phyloP scores from a whole-genome alignment of 1,140 invertebrate species.

The Mesaphorura yosii region DNA sequence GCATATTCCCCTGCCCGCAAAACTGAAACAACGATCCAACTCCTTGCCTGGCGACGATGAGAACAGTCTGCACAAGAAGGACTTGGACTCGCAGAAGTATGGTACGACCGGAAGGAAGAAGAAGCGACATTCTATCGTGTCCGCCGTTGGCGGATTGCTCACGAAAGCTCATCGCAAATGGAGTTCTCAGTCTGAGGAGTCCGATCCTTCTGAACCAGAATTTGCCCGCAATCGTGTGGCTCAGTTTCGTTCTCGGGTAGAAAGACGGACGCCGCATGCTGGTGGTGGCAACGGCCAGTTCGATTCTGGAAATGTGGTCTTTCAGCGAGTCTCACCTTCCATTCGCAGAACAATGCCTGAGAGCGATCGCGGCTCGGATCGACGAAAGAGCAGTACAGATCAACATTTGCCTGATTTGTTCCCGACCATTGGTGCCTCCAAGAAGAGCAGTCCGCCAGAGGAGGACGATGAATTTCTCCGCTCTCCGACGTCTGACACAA shows the following conservation, averaged over 20 bases:
- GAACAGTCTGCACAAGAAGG: no score
- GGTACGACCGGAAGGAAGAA: conserved; percentile 45
- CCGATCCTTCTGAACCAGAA: conserved; percentile 28
- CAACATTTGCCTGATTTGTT: no score
- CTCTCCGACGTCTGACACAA: conserved; percentile 4
- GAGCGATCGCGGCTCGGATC: conserved; percentile 41
- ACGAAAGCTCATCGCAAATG: conserved; percentile 57
- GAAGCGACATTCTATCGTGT: conserved; percentile 51
- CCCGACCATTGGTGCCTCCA: conserved; percentile 58
- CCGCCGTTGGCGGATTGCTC: conserved; percentile 63
- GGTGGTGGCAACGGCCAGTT: no score
- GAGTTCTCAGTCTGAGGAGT: conserved; percentile 40
- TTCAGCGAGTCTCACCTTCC: conserved; percentile 12
- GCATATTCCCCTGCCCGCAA: conserved; percentile 52
- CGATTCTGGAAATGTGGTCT: no score
- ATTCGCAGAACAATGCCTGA: conserved; percentile 29
- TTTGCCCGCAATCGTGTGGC: not conserved
- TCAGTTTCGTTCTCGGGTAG: not conserved
- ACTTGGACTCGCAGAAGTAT: conserved; percentile 32
- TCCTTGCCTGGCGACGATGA: conserved; percentile 55
- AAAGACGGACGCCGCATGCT: no score
- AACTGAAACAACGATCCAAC: conserved; percentile 51
- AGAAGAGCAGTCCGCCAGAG: conserved; percentile 36
- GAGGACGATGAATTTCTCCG: not conserved
- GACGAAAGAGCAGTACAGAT: conserved; percentile 43